Percentiles rank a stretch among this genome's conserved stretches.
These are phyloP conservation scores for Spinibarbus caldwelli DNA, from an alignment of 2,797 vertebrate genomes.

Conservation along the genomic window DNA sequence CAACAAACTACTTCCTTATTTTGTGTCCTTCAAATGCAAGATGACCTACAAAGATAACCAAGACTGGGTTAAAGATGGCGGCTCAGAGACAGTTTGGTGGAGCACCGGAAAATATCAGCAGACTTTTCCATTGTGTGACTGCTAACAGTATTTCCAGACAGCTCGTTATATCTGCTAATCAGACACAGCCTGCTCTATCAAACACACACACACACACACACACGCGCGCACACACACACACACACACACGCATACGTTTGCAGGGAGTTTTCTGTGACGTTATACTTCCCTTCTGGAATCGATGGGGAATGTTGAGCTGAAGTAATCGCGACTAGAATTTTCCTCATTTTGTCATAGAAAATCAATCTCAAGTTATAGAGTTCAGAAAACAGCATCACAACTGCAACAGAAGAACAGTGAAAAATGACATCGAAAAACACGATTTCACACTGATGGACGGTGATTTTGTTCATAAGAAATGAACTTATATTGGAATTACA, in stretches of 20 bases:
- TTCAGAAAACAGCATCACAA: neutral
- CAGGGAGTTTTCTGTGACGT: neutral
- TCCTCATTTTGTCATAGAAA: neutral
- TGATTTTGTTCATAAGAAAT: neutral
- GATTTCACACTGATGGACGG: neutral
- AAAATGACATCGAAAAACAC: no score
- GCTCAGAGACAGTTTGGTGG: neutral
- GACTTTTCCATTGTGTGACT: neutral
- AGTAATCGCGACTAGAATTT: neutral
- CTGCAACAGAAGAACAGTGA: neutral
- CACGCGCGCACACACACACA: neutral
- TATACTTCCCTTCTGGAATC: neutral
- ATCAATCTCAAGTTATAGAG: neutral
- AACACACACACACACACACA: neutral
- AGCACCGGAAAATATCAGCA: neutral
- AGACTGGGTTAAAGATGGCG: neutral
- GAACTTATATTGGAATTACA: no score
- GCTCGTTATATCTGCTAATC: conserved; percentile 11
- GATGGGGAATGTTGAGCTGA: neutral
- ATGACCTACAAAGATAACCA: neutral
- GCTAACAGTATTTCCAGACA: neutral
- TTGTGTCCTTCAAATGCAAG: neutral
- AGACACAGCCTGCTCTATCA: conserved; percentile 18
- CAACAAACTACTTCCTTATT: neutral
- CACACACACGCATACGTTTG: neutral